Evolutionary conservation across 2,113 vertebrate species (phyloP), one percentile per base, ranked within the genome.

Genomic region (Ploceus nigricollis): DNA sequence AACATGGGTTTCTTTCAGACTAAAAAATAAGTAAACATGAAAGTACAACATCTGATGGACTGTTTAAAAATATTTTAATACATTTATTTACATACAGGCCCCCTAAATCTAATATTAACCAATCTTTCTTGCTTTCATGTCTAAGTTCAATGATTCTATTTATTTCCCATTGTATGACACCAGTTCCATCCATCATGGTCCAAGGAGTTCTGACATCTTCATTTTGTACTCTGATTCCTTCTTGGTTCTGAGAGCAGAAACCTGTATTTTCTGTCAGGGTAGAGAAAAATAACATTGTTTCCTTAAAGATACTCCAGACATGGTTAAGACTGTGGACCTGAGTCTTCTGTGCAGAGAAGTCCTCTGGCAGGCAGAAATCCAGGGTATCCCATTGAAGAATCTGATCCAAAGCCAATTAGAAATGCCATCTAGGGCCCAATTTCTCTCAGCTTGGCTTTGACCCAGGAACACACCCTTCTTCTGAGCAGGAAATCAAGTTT

Each of bases 401-500:
- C 39, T 54, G 71, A 48, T 56, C 82, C 82, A 83, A 90, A 93
- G 56, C 50, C 82, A 80, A 51, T 58, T 40, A 65, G 39, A 95
- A 94, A 57, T 80, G 50, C 11, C 64, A 70, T 37, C 79, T 35
- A 73, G 63, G 50, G 45, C 56, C 44, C 1, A 1, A 39, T 47
- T 86, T 48, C 56, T 63, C 91, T 78, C 71, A 86, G 64, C 16
- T 51, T 85, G 63, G 33, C 79, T 90, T 73, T 92, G 82, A 93
- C 83, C 83, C 82, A 85, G 75, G 91, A 89, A 69, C 91, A 83
- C 65, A 90, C 70, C 92, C 85, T 95, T 90, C 94, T 94, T 94
- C 91, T 92, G 85, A 72, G 48, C 47, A 95, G 95, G 94, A 97
- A 97, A 88, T 89, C 37, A 95, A 56, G 63, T 86, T 94, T 39